A percentile compares a stretch with the other conserved stretches of the same genome.
phyloP scores from a whole-genome alignment of 2,113 vertebrate genomes.

The Synchiropus splendidus region DNA sequence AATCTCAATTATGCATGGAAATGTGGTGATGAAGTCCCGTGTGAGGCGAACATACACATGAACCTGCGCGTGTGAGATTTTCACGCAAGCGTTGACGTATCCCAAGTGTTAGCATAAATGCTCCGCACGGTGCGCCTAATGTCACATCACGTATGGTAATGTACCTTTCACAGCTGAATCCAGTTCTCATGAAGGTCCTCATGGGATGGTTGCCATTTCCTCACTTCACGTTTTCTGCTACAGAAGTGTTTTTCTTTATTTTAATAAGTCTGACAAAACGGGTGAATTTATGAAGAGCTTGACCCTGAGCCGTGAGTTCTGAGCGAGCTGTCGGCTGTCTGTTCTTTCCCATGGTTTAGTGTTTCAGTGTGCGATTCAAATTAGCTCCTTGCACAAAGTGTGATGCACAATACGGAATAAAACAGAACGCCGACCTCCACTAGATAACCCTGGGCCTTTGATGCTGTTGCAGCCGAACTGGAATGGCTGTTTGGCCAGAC shows the following conservation, averaged over 20 bases:
- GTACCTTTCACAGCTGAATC: slow-evolving; percentile 19
- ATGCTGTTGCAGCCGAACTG: too few relatives aligned
- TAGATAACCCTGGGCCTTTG: too few relatives aligned
- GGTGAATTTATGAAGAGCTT: slow-evolving; percentile 45
- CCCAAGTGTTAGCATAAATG: slow-evolving; percentile 27
- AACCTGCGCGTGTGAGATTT: slow-evolving; percentile 19
- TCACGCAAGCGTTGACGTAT: slow-evolving; percentile 16
- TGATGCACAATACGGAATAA: too few relatives aligned
- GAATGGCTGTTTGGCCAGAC: too few relatives aligned
- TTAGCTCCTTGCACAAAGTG: slow-evolving; percentile 4
- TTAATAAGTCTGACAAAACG: slow-evolving; percentile 22
- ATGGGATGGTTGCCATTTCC: slow-evolving; percentile 22
- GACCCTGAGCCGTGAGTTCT: slow-evolving; percentile 36
- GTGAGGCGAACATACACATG: slow-evolving; percentile 7
- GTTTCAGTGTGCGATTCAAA: slow-evolving; percentile 48
- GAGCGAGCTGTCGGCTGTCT: slow-evolving; percentile 21
- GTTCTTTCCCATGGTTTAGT: slow-evolving; percentile 59
- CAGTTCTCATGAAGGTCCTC: slow-evolving; percentile 15
- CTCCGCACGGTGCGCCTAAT: slow-evolving; percentile 5
- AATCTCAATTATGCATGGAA: slow-evolving; percentile 6
- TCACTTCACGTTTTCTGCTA: slow-evolving; percentile 7
- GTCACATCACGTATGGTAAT: slow-evolving; percentile 29
- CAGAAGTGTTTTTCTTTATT: slow-evolving; percentile 16
- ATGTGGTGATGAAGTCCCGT: slow-evolving; percentile 2
- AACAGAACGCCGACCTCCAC: too few relatives aligned